Base-by-base conservation (phyloP, 2,797 vertebrate species). In the Macroramphosus scolopax region DNA sequence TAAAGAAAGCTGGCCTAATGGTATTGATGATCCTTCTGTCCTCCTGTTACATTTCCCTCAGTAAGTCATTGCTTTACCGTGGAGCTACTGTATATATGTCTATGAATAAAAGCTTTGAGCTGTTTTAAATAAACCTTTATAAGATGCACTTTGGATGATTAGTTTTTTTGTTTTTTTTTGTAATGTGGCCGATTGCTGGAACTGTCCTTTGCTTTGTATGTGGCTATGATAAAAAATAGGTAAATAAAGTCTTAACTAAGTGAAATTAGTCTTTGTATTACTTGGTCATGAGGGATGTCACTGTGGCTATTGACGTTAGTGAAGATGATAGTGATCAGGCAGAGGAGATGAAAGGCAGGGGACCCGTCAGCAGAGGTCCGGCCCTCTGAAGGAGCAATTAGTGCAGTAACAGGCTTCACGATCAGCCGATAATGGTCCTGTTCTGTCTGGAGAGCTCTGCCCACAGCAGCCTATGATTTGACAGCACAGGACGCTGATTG, bases 401-500 rank as follows among this genome's bases (percentile, higher is more conserved):
- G 80, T 79, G 28, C 80, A 56, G 52, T 91, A 90, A 90, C 89
- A 87, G 90, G 90, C 92, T 92, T 91, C 90, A 90, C 72, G 91
- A 87, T 87, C 87, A 83, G 89, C 91, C 82, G 89, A 90, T 94
- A 91, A 94, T 93, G 89, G 85, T 85, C 86, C 87, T 84, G 62
- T 74, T 75, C 82, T 89, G 89, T 89, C 90, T 88, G 81, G 81
- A 89, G 82, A 88, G 83, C 86, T 80, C 82, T 85, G 89, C 90
- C 87, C 72, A 80, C 82, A 66, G 56, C 55, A 63, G 89, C 89
- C 85, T 86, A 66, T 95, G 92, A 97, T 95, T 92, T 87, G 92
- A 95, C 95, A 92, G 92, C 57, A 65, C 85, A 90, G 87, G 84
- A 88, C 70, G 75, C 85, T 93, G 92, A 98, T 98, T 94, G 77